These are phyloP conservation scores for human (Homo sapiens) DNA, from an alignment of 2,113 vertebrate species.

Conservation along the genomic window DNA sequence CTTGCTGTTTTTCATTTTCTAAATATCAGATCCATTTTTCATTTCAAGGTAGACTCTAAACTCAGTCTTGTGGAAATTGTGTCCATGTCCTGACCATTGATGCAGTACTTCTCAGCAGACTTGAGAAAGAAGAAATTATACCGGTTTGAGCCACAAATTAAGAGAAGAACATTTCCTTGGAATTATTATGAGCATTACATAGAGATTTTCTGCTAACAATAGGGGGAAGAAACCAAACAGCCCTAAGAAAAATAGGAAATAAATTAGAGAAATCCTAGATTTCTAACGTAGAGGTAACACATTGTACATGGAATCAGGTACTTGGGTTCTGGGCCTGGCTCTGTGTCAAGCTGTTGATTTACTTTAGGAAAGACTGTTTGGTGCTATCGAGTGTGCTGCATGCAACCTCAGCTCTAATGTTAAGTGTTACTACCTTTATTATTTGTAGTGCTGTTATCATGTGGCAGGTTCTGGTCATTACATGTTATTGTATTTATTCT, in stretches of 20 bases:
- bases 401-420: background rate
- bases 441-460: background rate
- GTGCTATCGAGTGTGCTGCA: background rate
- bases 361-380: background rate
- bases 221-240: background rate
- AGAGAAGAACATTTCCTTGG: conserved; percentile 7
- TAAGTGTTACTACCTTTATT: background rate
- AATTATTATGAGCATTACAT: background rate
- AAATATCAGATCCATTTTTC: conserved; percentile 73
- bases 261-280: background rate
- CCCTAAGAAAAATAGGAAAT: background rate
- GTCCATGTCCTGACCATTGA: conserved; percentile 56
- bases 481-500: background rate
- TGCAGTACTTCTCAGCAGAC: conserved; percentile 50
- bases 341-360: background rate
- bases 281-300: background rate
- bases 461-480: background rate
- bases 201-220: background rate
- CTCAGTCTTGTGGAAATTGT: conserved; percentile 73
- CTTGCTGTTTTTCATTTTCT: conserved; percentile 78
- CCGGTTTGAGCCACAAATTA: background rate
- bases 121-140: conserved; percentile 24
- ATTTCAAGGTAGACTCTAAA: conserved; percentile 74
- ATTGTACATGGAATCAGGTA: background rate
- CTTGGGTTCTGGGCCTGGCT: background rate